Conservation (phyloP, 2,797 vertebrate species). For the Lemur catta region DNA sequence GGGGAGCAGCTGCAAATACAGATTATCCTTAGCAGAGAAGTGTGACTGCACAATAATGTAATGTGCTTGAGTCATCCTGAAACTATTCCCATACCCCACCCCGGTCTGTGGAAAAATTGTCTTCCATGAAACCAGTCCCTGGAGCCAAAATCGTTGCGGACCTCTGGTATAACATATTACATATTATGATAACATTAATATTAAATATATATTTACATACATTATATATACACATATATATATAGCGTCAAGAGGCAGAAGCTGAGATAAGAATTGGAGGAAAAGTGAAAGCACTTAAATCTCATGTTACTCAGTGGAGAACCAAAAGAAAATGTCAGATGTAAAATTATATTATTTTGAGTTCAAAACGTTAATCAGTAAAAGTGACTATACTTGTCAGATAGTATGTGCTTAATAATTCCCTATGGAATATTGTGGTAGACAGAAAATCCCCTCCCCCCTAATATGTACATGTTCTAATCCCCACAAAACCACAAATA, state of each 20-base stretch:
- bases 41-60: too few relatives aligned
- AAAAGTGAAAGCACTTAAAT: background rate
- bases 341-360: background rate
- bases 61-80: too few relatives aligned
- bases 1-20: too few relatives aligned
- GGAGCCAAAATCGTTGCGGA: too few relatives aligned
- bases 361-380: background rate
- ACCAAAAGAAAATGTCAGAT: background rate
- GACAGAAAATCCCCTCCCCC: rapidly evolving
- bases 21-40: too few relatives aligned
- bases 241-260: background rate
- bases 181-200: too few relatives aligned
- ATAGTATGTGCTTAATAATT: background rate
- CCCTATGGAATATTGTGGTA: rapidly evolving
- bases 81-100: too few relatives aligned
- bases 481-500: too few relatives aligned
- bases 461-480: background rate
- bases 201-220: background rate
- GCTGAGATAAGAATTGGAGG: background rate
- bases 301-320: background rate
- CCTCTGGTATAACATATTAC: too few relatives aligned
- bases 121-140: too few relatives aligned
- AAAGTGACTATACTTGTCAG: background rate
- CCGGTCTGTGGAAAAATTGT: too few relatives aligned
- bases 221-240: background rate